Percentiles rank a stretch among this genome's conserved stretches.
phyloP scores from a whole-genome alignment of 2,113 vertebrate genomes.

The Atherinomorus stipes region DNA sequence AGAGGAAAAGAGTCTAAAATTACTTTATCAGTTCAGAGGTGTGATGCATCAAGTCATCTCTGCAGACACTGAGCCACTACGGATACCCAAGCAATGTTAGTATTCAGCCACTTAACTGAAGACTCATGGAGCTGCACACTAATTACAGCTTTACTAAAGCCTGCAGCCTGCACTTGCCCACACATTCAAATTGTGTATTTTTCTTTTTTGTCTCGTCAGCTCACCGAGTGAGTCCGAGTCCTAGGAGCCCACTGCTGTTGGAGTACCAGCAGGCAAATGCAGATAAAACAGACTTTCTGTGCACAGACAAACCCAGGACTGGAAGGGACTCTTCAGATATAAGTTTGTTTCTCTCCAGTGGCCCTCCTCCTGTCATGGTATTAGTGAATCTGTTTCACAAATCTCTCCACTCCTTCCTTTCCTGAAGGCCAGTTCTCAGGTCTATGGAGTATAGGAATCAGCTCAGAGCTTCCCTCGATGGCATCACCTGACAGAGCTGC shows the following conservation, averaged over 20 bases:
- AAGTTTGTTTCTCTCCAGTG: constrained; percentile 27
- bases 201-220: constrained; percentile 79
- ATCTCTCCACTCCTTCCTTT: constrained; percentile 39
- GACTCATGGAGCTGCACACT: background rate
- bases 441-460: constrained; percentile 36
- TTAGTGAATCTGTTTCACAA: constrained; percentile 54
- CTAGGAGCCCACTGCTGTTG: constrained; percentile 72
- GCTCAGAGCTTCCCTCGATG: constrained; percentile 34
- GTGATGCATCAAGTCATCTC: constrained; percentile 95
- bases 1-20: constrained; percentile 95
- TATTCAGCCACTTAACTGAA: constrained; percentile 39
- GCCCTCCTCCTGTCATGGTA: constrained; percentile 44
- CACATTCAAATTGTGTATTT: background rate
- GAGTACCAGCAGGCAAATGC: constrained; percentile 25
- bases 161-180: constrained; percentile 2
- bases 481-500: constrained; percentile 38
- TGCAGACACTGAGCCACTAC: constrained; percentile 89
- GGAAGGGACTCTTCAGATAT: constrained; percentile 31
- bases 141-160: constrained; percentile 8
- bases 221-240: constrained; percentile 91
- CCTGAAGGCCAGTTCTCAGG: constrained; percentile 31
- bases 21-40: constrained; percentile 97
- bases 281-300: constrained; percentile 47
- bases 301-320: constrained; percentile 32
- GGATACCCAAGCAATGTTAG: constrained; percentile 99